Base-by-base conservation (phyloP, 2,888 invertebrate species). In the Apodemia hepburni region DNA sequence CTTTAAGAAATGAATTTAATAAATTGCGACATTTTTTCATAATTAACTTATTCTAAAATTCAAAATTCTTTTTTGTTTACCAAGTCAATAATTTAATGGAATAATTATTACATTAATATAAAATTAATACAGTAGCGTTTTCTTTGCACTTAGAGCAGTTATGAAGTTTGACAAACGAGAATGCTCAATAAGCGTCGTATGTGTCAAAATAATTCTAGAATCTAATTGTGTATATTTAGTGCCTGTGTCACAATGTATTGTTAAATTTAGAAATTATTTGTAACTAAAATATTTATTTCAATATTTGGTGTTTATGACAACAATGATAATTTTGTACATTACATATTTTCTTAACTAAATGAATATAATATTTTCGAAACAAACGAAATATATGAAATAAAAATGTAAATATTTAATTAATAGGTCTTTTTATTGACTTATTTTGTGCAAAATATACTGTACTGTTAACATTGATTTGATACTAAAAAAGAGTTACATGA, bases 121-220 rank as follows among this genome's bases (percentile, higher is more conserved):
- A n/a, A 45, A 45, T 6, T 6, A n/a, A 6, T 45, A 42, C 0
- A 42, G 5, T 42, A 6, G 45, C 45, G 45, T 45, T 27, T 27
- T 27, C 22, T 27, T 54, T 3, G 12, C 51, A 54, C 27, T 54
- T 27, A 54, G 27, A 54, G 15, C 54, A 54, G 54, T 54, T 6
- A 54, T 54, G 7, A 27, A 54, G 54, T 54, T 27, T 54, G 54
- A 54, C 7, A n/a, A 45, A 45, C 15, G 18, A 57, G 57, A 57
- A 57, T 57, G 57, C 57, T 57, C 57, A 57, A 57, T 57, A 29
- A 29, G 57, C 57, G 57, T 27, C 3, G 57, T 57, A 57, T 57
- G 57, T 57, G 57, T 29, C 57, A 57, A 57, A 57, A 57, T 29
- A 29, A 29, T 57, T 57, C 57, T 57, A 57, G 57, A 57, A 57